Base-by-base conservation (phyloP, 2,888 invertebrate species). In the Barypeithes pellucidus region DNA sequence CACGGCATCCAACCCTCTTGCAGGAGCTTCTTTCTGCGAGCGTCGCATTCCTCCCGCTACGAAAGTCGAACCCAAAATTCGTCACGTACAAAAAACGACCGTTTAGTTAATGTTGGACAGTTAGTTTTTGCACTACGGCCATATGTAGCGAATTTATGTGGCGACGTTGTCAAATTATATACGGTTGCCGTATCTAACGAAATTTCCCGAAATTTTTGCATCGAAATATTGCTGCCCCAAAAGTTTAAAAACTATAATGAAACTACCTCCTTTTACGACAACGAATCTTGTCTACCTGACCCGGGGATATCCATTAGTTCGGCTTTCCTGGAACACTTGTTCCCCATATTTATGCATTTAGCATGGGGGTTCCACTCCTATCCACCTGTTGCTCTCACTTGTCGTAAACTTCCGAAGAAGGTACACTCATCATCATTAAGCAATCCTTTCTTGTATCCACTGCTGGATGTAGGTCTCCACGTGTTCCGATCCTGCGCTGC, bases 11-110 rank as follows among this genome's bases (percentile, higher is more conserved):
- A 11, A 24, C 33, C 33, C 33, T 9, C 3, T 29, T 14, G 60
- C 41, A 41, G 60, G 41, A 41, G 39, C 60, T 60, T 60, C 60
- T 29, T 47, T 61, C 61, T 45, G n/a, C 45, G 61, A 60, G 24
- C 54, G 4, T 29, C 45, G 45, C 61, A 61, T 61, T 61, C 61
- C 45, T 61, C 29, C 29, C 16, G 22, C 45, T 29, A 45, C 61
- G 16, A 33, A 57, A 57, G 33, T 16, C 33, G 33, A 18, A 33
- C 54, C 33, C 14, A 18, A 57, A 57, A 57, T 57, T 57, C 54
- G 54, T 57, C 33, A 57, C 33, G 54, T 33, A 57, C 33, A 18
- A 33, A 18, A 52, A 33, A 16, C 33, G 54, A 57, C 54, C 33
- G 54, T 33, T 57, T 12, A 57, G 33, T 57, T 57, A 18, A 33